These are phyloP conservation scores for Coleophora deauratella DNA, from an alignment of 2,888 invertebrate species.

Conservation along the genomic window DNA sequence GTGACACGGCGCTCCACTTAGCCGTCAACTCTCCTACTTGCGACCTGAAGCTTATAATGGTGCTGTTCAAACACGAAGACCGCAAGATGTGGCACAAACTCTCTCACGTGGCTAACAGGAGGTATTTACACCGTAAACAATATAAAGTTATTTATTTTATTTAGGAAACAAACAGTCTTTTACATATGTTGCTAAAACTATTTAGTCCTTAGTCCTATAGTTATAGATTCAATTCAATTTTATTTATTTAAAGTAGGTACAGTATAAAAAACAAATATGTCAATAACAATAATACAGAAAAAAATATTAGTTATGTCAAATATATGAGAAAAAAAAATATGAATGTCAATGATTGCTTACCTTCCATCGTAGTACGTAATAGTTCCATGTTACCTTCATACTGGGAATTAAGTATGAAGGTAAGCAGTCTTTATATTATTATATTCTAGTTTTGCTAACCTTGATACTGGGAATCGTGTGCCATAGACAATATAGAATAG, in stretches of 20 bases:
- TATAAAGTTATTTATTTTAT: background rate
- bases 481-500: no score
- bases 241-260: background rate
- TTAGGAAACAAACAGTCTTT: no score
- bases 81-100: slow-evolving; percentile 52
- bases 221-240: background rate
- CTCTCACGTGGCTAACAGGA: slow-evolving; percentile 48
- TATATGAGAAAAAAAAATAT: no score
- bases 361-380: no score
- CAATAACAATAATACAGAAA: background rate
- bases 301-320: no score
- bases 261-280: background rate
- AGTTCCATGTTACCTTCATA: no score
- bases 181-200: no score
- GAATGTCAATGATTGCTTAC: no score
- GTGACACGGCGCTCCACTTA: slow-evolving; percentile 56
- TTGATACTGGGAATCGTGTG: no score
- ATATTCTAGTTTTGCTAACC: no score
- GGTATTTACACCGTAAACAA: slow-evolving; percentile 31
- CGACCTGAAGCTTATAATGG: slow-evolving; percentile 44
- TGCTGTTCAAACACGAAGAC: slow-evolving; percentile 49
- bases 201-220: background rate
- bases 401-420: no score
- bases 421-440: no score
- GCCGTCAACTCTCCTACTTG: slow-evolving; percentile 54